Base-by-base conservation (phyloP, 2,888 invertebrate species). In the Tinea trinotella region DNA sequence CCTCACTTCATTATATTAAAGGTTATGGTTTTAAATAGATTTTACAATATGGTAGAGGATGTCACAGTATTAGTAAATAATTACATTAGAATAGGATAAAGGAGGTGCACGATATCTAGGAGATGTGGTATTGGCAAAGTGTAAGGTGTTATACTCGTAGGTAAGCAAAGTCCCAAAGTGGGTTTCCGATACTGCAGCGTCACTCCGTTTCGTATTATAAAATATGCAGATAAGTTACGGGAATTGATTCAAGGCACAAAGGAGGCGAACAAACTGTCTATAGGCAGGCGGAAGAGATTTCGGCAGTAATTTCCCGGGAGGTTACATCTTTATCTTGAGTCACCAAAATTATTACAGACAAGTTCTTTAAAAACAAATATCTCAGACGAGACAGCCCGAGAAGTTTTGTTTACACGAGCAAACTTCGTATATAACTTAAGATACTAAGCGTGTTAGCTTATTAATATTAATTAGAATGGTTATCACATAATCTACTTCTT, bases 151-250 rank as follows among this genome's bases (percentile, higher is more conserved):
- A 19, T 46, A n/a, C n/a, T n/a, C n/a, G n/a, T n/a, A 18, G 19
- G 17, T 2, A 9, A 17, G 46, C 40, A 13, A n/a, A 36, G 46
- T 46, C 19, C 19, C 46, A 19, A 17, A 46, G 46, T 46, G 46
- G 10, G 46, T 54, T 68, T 61, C 62, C 66, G 65, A 66, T 66
- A 67, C 64, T 73, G 73, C 71, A 72, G 62, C 73, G 71, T 74
- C 74, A 73, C 74, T 74, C 71, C 74, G 73, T 68, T 71, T 78
- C 74, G 71, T 72, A 68, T 78, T 80, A 80, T 84, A 80, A 83
- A 83, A 82, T 82, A 83, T 84, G 83, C 77, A 84, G 76, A 83
- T 81, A 81, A 77, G 82, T 81, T 76, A 79, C 75, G 80, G 82
- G 83, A 82, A 84, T 84, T 83, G 83, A 84, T 84, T 83, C 79